Conservation (phyloP, 2,113 vertebrate species). For the rabbit (Oryctolagus cuniculus) region mOryCun1.1 NC_091436.1:138817001-138817500, state of each 20-base stretch:
- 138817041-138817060: constrained; percentile 95
- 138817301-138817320: constrained; percentile 30
- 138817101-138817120: constrained; percentile 90
- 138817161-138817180: constrained; percentile 81
- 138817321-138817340: constrained; percentile 10
- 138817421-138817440: constrained; percentile 73
- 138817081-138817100: constrained; percentile 94
- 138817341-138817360: not conserved
- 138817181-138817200: constrained; percentile 75
- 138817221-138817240: constrained; percentile 55
- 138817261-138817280: constrained; percentile 36
- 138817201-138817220: constrained; percentile 48
- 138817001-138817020: constrained; percentile 94
- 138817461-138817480: constrained; percentile 52
- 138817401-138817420: constrained; percentile 61
- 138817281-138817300: constrained; percentile 12
- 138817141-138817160: constrained; percentile 62
- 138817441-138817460: constrained; percentile 53
- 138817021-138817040: constrained; percentile 95
- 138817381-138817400: constrained; percentile 63
- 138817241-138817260: constrained; percentile 25
- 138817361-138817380: constrained; percentile 50
- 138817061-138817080: constrained; percentile 94
- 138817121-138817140: constrained; percentile 89
- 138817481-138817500: constrained; percentile 76